Percentiles rank a stretch among this genome's conserved stretches.
Evolutionary conservation across 2,888 invertebrate genomes (phyloP).

Genomic region (Trichacis sp.): DNA sequence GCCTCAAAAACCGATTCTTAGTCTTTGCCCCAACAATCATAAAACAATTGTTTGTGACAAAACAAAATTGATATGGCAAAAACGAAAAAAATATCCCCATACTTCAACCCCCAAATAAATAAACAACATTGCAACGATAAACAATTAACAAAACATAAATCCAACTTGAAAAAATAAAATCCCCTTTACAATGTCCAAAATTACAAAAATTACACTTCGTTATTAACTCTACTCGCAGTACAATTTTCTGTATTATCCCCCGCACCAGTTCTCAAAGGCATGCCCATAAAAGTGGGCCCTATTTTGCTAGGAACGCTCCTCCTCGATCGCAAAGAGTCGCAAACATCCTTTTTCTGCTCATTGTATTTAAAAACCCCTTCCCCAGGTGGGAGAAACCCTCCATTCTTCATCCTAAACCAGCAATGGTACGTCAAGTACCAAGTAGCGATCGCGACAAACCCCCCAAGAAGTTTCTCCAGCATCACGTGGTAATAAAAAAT

Average conservation of each 20-base stretch:
- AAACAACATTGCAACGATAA: too few species aligned
- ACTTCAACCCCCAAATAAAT: too few species aligned
- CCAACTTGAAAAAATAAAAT: too few species aligned
- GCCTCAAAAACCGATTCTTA: too few species aligned
- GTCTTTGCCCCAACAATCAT: too few species aligned
- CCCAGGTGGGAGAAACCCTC: slow-evolving; percentile 80
- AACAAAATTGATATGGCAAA: too few species aligned
- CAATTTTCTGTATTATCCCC: neutral
- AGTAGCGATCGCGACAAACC: slow-evolving; percentile 85
- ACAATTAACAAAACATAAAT: too few species aligned
- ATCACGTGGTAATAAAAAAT: slow-evolving; percentile 96
- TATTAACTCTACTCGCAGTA: too few species aligned
- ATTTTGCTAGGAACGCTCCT: slow-evolving; percentile 45
- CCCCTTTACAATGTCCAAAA: too few species aligned
- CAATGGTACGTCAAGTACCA: slow-evolving; percentile 92
- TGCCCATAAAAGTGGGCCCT: slow-evolving; percentile 79
- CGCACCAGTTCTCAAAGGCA: slow-evolving; percentile 74
- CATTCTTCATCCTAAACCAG: slow-evolving; percentile 77
- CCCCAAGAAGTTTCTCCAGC: slow-evolving; percentile 93
- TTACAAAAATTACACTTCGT: too few species aligned
- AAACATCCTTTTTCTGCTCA: slow-evolving; percentile 68
- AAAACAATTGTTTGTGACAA: too few species aligned
- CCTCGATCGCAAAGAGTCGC: slow-evolving; percentile 31
- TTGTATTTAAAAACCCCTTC: slow-evolving; percentile 85
- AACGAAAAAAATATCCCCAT: too few species aligned